phyloP scores from a whole-genome alignment of 2,888 invertebrate genomes.

The Diachrysia chrysitis region DNA sequence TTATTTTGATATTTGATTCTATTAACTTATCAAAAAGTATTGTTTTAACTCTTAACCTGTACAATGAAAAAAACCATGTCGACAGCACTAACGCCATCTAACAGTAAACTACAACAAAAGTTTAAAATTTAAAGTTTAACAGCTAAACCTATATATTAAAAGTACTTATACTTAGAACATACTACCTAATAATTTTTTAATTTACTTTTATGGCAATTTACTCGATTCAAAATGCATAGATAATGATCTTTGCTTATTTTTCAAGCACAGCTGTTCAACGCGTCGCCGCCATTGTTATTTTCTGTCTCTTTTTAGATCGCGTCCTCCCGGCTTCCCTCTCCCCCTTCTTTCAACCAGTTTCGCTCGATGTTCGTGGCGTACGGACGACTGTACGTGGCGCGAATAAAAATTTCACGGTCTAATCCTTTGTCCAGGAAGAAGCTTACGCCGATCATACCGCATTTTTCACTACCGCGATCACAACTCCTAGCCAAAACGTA shows the following conservation, averaged over 20 bases:
- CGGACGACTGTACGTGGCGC: conserved; percentile 70
- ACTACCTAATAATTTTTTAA: background rate
- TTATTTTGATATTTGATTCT: too few species aligned
- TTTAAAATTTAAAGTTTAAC: background rate
- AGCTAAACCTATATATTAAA: too few species aligned
- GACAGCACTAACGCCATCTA: conserved; percentile 11
- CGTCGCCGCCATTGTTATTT: conserved; percentile 82
- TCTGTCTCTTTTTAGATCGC: conserved; percentile 74
- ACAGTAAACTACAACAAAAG: background rate
- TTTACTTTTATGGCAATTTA: background rate
- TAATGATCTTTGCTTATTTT: conserved; percentile 15
- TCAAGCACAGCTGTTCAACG: conserved; percentile 80
- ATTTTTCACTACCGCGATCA: conserved; percentile 42
- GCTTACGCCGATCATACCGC: conserved; percentile 64
- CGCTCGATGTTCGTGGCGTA: conserved; percentile 84
- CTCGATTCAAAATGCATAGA: background rate
- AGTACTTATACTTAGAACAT: too few species aligned
- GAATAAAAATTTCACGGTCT: conserved; percentile 77
- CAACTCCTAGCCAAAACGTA: conserved; percentile 56
- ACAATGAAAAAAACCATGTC: background rate
- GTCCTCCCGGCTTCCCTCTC: conserved; percentile 63
- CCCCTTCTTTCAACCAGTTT: conserved; percentile 78
- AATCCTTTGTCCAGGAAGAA: conserved; percentile 85
- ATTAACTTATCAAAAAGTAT: too few species aligned
- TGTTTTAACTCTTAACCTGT: too few species aligned